Percentiles rank a stretch among this genome's conserved stretches.
phyloP scores from a whole-genome alignment of 2,888 invertebrate species.

The Emmelina monodactyla region DNA sequence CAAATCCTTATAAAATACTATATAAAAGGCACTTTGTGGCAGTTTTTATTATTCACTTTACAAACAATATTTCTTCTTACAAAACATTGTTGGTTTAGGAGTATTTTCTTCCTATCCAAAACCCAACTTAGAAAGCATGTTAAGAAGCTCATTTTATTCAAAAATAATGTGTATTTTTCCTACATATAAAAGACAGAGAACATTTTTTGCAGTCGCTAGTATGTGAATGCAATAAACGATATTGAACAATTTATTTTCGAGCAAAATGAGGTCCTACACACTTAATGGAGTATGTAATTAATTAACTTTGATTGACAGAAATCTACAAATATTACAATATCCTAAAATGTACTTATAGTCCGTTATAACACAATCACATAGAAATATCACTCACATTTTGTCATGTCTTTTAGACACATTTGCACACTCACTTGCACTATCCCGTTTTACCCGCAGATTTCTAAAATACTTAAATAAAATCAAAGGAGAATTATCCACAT shows the following conservation, averaged over 20 bases:
- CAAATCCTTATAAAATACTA: constrained; percentile 32
- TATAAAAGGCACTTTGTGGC: constrained; percentile 64
- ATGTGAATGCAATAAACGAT: too few species aligned
- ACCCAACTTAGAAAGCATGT: constrained; percentile 19
- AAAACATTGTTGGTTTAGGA: constrained; percentile 27
- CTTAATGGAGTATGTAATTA: too few species aligned
- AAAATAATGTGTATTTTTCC: too few species aligned
- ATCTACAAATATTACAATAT: constrained; percentile 26
- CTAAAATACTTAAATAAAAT: too few species aligned
- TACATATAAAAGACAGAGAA: too few species aligned
- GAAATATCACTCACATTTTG: constrained; percentile 58
- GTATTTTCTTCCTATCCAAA: constrained; percentile 36
- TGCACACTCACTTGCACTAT: constrained; percentile 31
- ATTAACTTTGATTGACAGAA: constrained; percentile 24
- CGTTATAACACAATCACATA: constrained; percentile 62
- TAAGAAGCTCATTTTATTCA: too few species aligned
- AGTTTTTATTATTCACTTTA: constrained; percentile 50
- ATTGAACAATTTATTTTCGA: too few species aligned
- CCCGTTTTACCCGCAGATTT: constrained; percentile 38
- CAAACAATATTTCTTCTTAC: constrained; percentile 28
- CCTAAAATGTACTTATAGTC: constrained; percentile 53
- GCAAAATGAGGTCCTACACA: too few species aligned
- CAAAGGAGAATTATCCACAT: too few species aligned
- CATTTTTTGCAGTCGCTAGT: too few species aligned
- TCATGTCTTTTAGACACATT: constrained; percentile 50